Percentiles rank a stretch among this genome's conserved stretches.
phyloP scores from a whole-genome alignment of 2,113 vertebrate species.

The Coryphaenoides rupestris region DNA sequence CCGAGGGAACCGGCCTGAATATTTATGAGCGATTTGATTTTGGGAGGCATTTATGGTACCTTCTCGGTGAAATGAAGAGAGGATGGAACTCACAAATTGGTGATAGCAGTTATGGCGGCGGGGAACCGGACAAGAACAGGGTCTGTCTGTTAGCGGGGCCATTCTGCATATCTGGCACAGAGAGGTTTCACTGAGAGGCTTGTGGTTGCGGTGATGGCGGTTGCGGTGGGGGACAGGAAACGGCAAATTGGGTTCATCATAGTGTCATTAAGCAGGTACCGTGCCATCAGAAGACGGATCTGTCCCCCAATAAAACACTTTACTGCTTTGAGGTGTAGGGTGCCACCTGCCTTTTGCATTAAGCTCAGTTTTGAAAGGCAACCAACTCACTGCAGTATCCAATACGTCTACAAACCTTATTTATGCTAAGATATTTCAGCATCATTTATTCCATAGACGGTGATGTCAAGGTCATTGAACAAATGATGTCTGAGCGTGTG shows the following conservation, averaged over 20 bases:
- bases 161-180: constrained; percentile 45
- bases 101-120: constrained; percentile 27
- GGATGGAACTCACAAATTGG: constrained; percentile 42
- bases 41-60: constrained; percentile 45
- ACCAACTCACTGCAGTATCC: constrained; percentile 7
- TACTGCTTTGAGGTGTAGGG: constrained; percentile 9
- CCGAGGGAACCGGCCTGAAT: constrained; percentile 24
- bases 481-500: not conserved
- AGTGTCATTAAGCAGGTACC: constrained; percentile 10
- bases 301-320: not conserved
- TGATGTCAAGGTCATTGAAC: constrained; percentile 16
- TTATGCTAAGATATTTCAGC: constrained; percentile 31
- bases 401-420: constrained; percentile 30
- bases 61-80: too few species aligned
- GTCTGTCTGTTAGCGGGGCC: constrained; percentile 10
- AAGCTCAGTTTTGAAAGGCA: constrained; percentile 1
- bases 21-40: constrained; percentile 48
- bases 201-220: constrained; percentile 8
- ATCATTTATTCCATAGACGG: constrained; percentile 41
- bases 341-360: constrained; percentile 33
- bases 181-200: not conserved
- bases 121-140: constrained; percentile 43
- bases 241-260: constrained; percentile 17
- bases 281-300: not conserved
- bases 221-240: not conserved